Evolutionary conservation across 1,140 invertebrate species (phyloP).

Genomic region (Neodiprion fabricii): DNA sequence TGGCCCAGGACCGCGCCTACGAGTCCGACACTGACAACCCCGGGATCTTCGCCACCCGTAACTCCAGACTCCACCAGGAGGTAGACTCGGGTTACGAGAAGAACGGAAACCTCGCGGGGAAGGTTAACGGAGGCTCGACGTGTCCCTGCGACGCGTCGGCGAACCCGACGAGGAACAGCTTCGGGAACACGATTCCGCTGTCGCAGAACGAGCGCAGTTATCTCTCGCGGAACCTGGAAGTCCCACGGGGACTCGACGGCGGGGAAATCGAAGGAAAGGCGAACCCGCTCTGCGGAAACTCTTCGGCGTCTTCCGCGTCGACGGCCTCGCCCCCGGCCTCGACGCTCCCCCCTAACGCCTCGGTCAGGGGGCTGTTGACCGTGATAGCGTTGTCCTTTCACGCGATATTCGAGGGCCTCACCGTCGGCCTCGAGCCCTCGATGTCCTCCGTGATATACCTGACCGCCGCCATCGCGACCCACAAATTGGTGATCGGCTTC

Average conservation of each 20-base stretch:
- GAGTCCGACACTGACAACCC: neutral
- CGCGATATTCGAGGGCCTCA: conserved; percentile 82
- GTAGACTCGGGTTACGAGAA: neutral
- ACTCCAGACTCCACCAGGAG: neutral
- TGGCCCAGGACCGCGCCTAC: neutral
- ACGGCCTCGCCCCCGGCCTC: conserved; percentile 10
- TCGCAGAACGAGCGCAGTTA: neutral
- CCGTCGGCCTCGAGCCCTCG: conserved; percentile 77
- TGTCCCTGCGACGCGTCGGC: neutral
- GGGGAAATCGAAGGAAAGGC: neutral
- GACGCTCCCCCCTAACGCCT: conserved; percentile 42
- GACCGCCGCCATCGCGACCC: conserved; percentile 75
- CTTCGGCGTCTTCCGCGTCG: conserved; percentile 9
- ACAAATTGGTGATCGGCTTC: conserved; percentile 78
- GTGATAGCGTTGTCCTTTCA: conserved; percentile 82
- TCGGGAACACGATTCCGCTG: conserved; percentile 1
- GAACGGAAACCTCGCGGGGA: neutral
- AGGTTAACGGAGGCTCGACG: too few relatives aligned
- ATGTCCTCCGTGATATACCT: conserved; percentile 70
- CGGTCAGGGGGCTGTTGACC: conserved; percentile 69
- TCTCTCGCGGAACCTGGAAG: neutral
- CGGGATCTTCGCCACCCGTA: neutral
- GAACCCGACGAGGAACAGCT: neutral
- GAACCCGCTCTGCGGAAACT: conserved; percentile 15
- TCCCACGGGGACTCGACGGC: neutral